phyloP scores from a whole-genome alignment of 2,888 invertebrate species.

The Lacanobia oleracea region DNA sequence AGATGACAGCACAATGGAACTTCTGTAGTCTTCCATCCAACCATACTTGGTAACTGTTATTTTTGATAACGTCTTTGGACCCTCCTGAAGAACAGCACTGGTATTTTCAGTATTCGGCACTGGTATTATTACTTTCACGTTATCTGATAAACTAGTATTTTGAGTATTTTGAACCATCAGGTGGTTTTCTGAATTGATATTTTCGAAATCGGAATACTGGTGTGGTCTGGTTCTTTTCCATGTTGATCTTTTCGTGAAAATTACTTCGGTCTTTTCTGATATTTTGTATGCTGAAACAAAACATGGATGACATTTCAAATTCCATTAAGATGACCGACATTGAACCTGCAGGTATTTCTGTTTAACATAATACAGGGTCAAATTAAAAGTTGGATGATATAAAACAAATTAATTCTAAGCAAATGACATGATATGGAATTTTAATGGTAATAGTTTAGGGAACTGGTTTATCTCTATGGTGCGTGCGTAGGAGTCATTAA shows the following conservation, averaged over 20 bases:
- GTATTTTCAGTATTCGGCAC: conserved; percentile 1
- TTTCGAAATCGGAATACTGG: background rate
- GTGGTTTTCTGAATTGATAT: background rate
- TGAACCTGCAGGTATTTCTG: too few relatives aligned
- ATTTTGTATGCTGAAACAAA: conserved; percentile 82
- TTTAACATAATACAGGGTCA: too few relatives aligned
- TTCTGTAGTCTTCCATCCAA: conserved; percentile 76
- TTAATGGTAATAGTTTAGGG: background rate
- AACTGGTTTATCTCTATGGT: background rate
- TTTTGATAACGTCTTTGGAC: background rate
- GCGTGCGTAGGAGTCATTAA: background rate
- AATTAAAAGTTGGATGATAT: too few relatives aligned
- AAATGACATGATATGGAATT: too few relatives aligned
- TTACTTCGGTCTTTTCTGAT: conserved; percentile 73
- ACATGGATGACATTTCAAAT: background rate
- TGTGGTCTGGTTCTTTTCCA: conserved; percentile 68
- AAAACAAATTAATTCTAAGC: too few relatives aligned
- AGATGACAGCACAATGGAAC: conserved; percentile 72
- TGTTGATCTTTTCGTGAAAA: conserved; percentile 73
- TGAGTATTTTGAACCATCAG: conserved; percentile 12
- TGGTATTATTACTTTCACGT: background rate
- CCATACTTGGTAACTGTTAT: conserved; percentile 69
- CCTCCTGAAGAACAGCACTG: background rate
- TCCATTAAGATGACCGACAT: too few relatives aligned
- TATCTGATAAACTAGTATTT: conserved; percentile 16